phyloP scores from a whole-genome alignment of 2,113 vertebrate genomes.

The Pomatostomus ruficeps region DNA sequence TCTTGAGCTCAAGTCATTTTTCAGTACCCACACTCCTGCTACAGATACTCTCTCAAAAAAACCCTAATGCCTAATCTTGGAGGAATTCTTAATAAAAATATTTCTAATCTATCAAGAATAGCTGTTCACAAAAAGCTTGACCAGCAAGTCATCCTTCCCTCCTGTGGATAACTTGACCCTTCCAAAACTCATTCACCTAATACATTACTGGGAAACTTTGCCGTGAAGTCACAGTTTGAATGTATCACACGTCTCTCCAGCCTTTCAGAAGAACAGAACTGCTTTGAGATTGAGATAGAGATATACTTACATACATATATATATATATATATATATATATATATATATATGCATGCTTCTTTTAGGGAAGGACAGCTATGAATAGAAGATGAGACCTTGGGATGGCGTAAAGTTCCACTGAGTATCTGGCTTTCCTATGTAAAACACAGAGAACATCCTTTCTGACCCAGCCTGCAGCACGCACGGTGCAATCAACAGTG shows the following conservation, averaged over 20 bases:
- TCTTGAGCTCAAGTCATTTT: not conserved
- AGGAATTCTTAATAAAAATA: not conserved
- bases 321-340: too few relatives aligned
- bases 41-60: not conserved
- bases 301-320: too few relatives aligned
- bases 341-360: not conserved
- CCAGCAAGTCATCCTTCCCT: not conserved
- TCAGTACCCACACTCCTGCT: not conserved
- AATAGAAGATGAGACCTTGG: not conserved
- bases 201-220: not conserved
- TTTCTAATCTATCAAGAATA: not conserved
- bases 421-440: not conserved
- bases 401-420: not conserved
- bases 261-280: not conserved
- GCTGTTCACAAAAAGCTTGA: not conserved
- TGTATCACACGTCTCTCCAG: not conserved
- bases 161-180: not conserved
- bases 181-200: not conserved
- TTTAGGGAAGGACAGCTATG: not conserved
- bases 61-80: not conserved
- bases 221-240: not conserved
- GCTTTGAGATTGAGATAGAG: too few relatives aligned
- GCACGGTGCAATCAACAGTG: fast-evolving
- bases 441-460: not conserved
- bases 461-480: not conserved